Percentiles rank a stretch among this genome's conserved stretches.
Conservation (phyloP, 2,113 vertebrate species). For the Phodopus roborovskii region DNA sequence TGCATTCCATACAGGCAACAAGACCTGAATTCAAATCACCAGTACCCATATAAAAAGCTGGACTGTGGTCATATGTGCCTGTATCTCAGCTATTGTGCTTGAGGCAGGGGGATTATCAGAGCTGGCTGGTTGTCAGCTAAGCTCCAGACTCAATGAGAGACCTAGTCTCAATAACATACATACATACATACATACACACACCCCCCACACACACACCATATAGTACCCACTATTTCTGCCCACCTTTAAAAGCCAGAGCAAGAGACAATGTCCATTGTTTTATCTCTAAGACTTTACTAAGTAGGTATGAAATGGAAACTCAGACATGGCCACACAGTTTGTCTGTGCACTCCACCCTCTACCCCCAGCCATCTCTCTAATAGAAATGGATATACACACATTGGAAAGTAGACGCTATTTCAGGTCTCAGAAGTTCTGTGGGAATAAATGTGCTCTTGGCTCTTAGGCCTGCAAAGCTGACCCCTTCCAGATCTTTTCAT, state of each 20-base stretch:
- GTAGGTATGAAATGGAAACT: slow-evolving; percentile 66
- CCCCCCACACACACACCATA: too few relatives aligned
- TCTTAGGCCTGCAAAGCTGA: slow-evolving; percentile 82
- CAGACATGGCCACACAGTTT: slow-evolving; percentile 71
- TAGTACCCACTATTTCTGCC: neutral
- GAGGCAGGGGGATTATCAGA: neutral
- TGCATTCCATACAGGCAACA: too few relatives aligned
- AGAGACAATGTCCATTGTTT: slow-evolving; percentile 57
- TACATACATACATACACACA: too few relatives aligned
- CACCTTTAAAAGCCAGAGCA: neutral
- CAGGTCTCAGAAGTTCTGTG: slow-evolving; percentile 75
- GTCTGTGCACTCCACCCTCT: slow-evolving; percentile 64
- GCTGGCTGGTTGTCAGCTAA: neutral
- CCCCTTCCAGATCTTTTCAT: slow-evolving; percentile 81
- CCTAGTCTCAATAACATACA: neutral
- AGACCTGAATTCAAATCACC: neutral
- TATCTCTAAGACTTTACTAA: slow-evolving; percentile 62
- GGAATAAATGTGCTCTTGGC: slow-evolving; percentile 81
- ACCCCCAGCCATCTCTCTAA: slow-evolving; percentile 79
- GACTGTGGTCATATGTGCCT: too few relatives aligned
- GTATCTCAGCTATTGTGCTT: neutral
- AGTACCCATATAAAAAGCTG: too few relatives aligned
- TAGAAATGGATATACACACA: slow-evolving; percentile 79
- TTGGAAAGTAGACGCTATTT: slow-evolving; percentile 82
- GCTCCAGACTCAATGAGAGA: neutral